Evolutionary conservation across 1,140 invertebrate species (phyloP), one percentile per base, ranked within the genome.

Genomic region (Eubasilissa regina): DNA sequence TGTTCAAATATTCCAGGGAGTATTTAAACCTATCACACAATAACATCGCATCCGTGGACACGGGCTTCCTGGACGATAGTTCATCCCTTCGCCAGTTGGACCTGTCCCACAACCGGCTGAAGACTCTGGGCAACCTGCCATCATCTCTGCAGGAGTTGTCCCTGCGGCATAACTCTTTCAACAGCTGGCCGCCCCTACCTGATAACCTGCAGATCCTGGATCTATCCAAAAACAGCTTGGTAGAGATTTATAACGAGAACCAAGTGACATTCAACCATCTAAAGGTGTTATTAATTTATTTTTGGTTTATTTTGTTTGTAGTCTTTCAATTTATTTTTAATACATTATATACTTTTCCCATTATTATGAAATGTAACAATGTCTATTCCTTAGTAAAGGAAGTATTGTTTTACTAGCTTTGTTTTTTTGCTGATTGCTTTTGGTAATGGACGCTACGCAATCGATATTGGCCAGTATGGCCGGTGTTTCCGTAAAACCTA

Each of bases 21-120:
- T 76, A 86, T 13, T 81, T 90, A 44, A 86, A 89, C 68, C 82
- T 89, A 56, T 89, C 88, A 12, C 85, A 89, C 81, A 90, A 90
- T 73, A 83, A 86, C 35, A 88, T 90, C 79, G 86, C 87, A 81
- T 85, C 86, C 9, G 83, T 90, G 1, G 87, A 88, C 83, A 83
- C 85, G 21, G 84, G 86, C 10, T 77, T 87, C 0, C 87, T 90
- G 62, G 66, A 85, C 7, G 83, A 84, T 0, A 88, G 85, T 58
- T 83, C 75, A 0, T 85, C 83, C 77, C 84, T 90, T 68, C 84
- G 83, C 25, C 86, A 87, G 84, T 78, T 90, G 82, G 87, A 89
- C 83, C 85, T 90, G 80, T 86, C 83, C 0, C 85, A 86, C 64
- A 90, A 90, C 81, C 86, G 87, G 79, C 87, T 90, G 84, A 87